These are phyloP conservation scores for Gymnarchus niloticus DNA, from an alignment of 2,113 vertebrate genomes.

Conservation along the genomic window DNA sequence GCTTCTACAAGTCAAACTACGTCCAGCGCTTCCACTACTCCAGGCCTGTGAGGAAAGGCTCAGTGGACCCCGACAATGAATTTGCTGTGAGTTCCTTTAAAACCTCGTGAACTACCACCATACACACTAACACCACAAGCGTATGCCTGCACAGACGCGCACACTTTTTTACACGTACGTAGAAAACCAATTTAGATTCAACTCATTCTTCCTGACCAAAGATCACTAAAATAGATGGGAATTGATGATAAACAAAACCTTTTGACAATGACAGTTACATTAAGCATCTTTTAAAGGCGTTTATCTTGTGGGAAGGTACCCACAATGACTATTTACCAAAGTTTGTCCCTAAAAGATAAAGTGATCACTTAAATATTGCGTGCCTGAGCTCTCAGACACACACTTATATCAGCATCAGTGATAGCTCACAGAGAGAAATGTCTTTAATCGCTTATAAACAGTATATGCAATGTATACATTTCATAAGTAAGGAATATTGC, in stretches of 20 bases:
- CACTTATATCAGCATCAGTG: background rate
- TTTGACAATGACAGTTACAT: background rate
- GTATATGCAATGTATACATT: background rate
- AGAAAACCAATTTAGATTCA: background rate
- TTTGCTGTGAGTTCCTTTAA: constrained; percentile 80
- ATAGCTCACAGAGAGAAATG: background rate
- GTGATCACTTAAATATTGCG: no score
- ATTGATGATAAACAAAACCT: background rate
- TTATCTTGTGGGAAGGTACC: background rate
- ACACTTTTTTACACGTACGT: constrained; percentile 11
- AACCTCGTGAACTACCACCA: background rate
- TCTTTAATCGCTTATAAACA: background rate
- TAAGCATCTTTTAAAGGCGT: background rate
- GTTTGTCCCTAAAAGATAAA: background rate
- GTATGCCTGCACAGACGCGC: background rate
- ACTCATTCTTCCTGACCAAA: background rate
- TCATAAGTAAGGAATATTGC: background rate
- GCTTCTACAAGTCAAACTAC: constrained; percentile 96
- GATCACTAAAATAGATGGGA: background rate
- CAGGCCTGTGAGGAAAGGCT: constrained; percentile 83
- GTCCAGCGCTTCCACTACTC: constrained; percentile 95
- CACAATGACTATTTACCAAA: background rate
- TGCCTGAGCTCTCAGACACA: background rate
- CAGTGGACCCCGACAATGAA: constrained; percentile 90
- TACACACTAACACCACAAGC: background rate